phyloP scores from a whole-genome alignment of 2,113 vertebrate species.

The Oryzias melastigma region DNA sequence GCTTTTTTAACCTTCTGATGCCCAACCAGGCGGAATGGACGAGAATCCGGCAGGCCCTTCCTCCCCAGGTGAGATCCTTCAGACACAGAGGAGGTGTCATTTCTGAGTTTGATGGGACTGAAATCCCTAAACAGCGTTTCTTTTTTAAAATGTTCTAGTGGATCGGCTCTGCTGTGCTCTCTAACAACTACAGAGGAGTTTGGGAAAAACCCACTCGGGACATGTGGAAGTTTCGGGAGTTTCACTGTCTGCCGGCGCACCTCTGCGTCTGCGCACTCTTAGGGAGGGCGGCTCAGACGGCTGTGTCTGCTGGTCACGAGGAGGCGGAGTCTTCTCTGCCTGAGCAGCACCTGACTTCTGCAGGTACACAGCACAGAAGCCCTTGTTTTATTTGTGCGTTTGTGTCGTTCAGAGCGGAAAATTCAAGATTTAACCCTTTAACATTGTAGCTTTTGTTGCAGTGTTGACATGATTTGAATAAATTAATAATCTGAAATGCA shows the following conservation, averaged over 20 bases:
- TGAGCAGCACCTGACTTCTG: conserved; percentile 43
- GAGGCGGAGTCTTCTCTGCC: conserved; percentile 25
- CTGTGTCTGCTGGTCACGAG: conserved; percentile 51
- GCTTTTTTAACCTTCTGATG: conserved; percentile 75
- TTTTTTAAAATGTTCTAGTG: conserved; percentile 73
- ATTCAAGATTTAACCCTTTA: no score
- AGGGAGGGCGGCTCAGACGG: conserved; percentile 77
- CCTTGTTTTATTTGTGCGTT: no score
- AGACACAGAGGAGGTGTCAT: no score
- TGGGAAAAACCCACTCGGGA: conserved; percentile 75
- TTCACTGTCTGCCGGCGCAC: conserved; percentile 82
- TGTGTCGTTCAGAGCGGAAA: no score
- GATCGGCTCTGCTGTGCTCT: conserved; percentile 85
- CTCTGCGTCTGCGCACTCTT: conserved; percentile 85
- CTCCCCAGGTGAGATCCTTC: conserved; percentile 80
- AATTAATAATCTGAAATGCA: no score
- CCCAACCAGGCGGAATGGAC: conserved; percentile 83
- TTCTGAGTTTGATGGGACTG: not conserved
- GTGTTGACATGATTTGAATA: no score
- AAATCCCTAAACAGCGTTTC: not conserved
- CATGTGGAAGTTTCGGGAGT: conserved; percentile 70
- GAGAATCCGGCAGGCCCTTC: conserved; percentile 79
- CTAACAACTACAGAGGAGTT: conserved; percentile 81
- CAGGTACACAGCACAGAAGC: conserved; percentile 48
- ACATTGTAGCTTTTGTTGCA: no score